phyloP scores from a whole-genome alignment of 2,797 vertebrate genomes.

The Neolamprologus multifasciatus region DNA sequence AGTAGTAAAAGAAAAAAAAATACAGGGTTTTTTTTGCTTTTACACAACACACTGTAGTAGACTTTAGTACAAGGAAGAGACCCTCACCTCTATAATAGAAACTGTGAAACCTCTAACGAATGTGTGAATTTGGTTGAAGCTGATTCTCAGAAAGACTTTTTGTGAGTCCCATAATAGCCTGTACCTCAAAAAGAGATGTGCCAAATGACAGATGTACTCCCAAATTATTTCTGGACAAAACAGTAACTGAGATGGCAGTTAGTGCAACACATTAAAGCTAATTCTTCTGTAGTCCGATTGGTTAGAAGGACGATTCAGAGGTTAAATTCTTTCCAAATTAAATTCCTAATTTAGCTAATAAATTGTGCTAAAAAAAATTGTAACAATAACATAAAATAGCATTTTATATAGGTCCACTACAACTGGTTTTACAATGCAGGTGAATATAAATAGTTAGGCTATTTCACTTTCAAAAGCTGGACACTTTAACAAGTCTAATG shows the following conservation, averaged over 20 bases:
- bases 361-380: background rate
- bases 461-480: background rate
- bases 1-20: background rate
- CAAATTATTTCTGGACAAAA: background rate
- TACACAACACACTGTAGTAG: background rate
- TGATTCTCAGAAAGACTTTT: background rate
- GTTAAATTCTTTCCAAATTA: background rate
- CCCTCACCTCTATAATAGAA: background rate
- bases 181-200: background rate
- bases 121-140: background rate
- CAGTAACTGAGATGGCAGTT: background rate
- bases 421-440: background rate
- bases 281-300: background rate
- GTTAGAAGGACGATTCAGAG: background rate
- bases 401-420: background rate
- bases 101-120: background rate
- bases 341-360: background rate
- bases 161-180: background rate
- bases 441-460: background rate
- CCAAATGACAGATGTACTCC: background rate
- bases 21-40: background rate
- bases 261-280: background rate
- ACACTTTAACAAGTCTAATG: background rate
- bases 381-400: background rate
- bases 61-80: background rate